phyloP scores from a whole-genome alignment of 2,113 vertebrate genomes.

The Glaucidium brasilianum region DNA sequence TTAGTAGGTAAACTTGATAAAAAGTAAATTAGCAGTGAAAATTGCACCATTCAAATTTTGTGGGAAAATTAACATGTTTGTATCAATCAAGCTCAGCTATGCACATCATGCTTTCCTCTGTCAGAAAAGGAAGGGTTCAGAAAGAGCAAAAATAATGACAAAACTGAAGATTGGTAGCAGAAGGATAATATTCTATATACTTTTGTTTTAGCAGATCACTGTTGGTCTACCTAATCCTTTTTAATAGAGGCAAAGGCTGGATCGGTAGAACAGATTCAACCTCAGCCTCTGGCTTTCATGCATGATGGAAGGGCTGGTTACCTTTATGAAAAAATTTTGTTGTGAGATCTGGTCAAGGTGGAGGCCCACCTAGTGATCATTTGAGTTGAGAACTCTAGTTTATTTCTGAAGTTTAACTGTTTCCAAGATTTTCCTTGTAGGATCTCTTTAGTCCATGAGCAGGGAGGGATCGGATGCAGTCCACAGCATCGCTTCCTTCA shows the following conservation, averaged over 20 bases:
- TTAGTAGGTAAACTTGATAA: not conserved
- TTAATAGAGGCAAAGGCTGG: not conserved
- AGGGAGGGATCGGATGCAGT: not conserved
- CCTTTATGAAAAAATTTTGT: not conserved
- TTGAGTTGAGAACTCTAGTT: not conserved
- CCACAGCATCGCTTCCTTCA: not conserved
- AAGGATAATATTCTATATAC: not conserved
- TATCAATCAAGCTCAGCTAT: not conserved
- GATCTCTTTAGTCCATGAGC: not conserved
- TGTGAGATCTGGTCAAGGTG: not conserved
- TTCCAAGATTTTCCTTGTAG: not conserved
- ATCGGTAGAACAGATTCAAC: not conserved
- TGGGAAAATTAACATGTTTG: not conserved
- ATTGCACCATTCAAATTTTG: not conserved
- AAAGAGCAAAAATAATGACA: not conserved
- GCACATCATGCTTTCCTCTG: not conserved
- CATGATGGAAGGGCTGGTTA: not conserved
- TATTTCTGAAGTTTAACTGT: not conserved
- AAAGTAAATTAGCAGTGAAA: not conserved
- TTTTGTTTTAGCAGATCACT: not conserved
- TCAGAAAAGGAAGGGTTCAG: not conserved
- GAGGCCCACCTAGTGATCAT: not conserved
- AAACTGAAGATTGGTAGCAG: not conserved
- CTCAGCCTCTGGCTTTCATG: not conserved
- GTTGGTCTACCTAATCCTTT: not conserved